Percentiles rank a stretch among this genome's conserved stretches.
phyloP scores from a whole-genome alignment of 1,140 invertebrate species.

The Macrostomum lignano region DNA sequence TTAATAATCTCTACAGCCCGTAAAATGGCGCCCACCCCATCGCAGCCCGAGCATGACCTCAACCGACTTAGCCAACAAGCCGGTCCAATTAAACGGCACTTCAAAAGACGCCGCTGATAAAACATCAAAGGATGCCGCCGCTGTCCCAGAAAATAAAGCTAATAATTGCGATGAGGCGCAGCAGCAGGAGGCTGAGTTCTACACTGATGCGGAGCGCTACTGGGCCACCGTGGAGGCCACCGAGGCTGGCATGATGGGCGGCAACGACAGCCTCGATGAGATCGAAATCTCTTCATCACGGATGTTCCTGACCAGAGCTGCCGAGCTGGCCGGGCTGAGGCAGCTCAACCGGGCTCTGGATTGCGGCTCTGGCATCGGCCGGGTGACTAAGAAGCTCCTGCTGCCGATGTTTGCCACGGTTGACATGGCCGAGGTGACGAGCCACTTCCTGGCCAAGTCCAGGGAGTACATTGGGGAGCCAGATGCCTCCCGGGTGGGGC shows the following conservation, averaged over 20 bases:
- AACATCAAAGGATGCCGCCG: too few species aligned
- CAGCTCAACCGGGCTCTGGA: conserved; percentile 33
- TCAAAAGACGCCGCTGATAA: too few species aligned
- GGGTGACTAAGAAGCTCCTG: conserved; percentile 62
- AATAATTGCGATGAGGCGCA: not conserved
- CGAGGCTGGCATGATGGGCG: conserved; percentile 3
- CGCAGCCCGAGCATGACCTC: too few species aligned
- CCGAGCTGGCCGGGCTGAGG: not conserved
- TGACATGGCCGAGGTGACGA: conserved; percentile 74
- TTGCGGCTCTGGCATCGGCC: conserved; percentile 82
- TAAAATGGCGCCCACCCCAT: too few species aligned
- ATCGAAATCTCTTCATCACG: conserved; percentile 1
- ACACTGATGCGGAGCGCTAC: not conserved
- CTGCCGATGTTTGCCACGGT: conserved; percentile 51
- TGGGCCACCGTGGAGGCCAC: not conserved
- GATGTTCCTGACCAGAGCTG: not conserved
- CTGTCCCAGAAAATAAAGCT: too few species aligned
- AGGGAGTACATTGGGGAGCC: conserved; percentile 31
- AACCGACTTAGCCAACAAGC: too few species aligned
- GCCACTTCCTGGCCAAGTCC: conserved; percentile 50
- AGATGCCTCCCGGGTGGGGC: too few species aligned
- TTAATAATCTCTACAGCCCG: too few species aligned
- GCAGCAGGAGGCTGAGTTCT: too few species aligned
- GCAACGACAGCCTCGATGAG: not conserved
- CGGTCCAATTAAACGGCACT: too few species aligned